These are phyloP conservation scores for Adelognathus sp. DNA, from an alignment of 2,888 invertebrate species.

Conservation along the genomic window DNA sequence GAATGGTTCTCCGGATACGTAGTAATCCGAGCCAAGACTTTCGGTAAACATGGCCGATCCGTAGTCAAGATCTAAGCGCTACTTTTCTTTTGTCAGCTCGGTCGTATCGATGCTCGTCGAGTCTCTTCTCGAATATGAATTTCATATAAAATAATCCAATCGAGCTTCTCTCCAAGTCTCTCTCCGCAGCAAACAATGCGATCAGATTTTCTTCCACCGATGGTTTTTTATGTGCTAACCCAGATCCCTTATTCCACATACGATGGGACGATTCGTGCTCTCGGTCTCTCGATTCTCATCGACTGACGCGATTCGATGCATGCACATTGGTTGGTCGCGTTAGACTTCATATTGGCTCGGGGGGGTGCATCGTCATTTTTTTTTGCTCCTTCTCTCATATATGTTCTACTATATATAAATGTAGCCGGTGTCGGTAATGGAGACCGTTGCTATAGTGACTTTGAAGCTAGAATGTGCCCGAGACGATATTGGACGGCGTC, in stretches of 20 bases:
- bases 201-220: conserved; percentile 23
- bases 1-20: not conserved
- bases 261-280: not conserved
- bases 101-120: conserved; percentile 3
- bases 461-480: conserved; percentile 34
- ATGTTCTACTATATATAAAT: conserved; percentile 50
- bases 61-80: conserved; percentile 14
- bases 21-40: conserved; percentile 32
- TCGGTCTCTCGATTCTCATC: not conserved
- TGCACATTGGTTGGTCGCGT: not conserved
- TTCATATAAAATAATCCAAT: conserved; percentile 30
- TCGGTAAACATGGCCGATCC: conserved; percentile 64
- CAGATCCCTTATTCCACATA: conserved; percentile 23
- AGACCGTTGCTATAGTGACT: conserved; percentile 26
- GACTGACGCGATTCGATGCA: conserved; percentile 19
- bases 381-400: conserved; percentile 6
- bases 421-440: conserved; percentile 53
- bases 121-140: not conserved
- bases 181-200: conserved; percentile 36
- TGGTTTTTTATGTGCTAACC: not conserved
- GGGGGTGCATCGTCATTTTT: conserved; percentile 20
- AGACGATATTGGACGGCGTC: conserved; percentile 52
- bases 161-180: not conserved
- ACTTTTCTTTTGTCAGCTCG: not conserved
- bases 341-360: conserved; percentile 36